A percentile compares a stretch with the other conserved stretches of the same genome.
These are phyloP conservation scores for Falco naumanni DNA, from an alignment of 2,797 vertebrate species.

Conservation along the genomic window DNA sequence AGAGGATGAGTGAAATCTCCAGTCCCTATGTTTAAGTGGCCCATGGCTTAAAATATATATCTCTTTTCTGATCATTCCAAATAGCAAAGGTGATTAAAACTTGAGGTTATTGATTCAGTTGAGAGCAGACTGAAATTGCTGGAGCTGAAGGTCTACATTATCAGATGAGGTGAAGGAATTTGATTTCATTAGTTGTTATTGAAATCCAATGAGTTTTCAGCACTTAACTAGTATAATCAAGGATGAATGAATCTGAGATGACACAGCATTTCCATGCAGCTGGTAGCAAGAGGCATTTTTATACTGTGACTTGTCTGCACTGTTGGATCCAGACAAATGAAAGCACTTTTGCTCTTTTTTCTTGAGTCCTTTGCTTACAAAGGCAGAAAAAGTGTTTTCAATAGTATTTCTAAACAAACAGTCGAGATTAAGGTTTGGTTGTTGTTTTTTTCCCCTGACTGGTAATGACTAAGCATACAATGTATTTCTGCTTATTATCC, in stretches of 20 bases:
- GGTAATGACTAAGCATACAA: neutral
- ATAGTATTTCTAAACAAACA: neutral
- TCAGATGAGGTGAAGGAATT: neutral
- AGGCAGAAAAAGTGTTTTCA: neutral
- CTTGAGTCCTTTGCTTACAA: neutral
- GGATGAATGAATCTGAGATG: neutral
- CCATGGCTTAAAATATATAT: neutral
- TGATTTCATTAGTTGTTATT: neutral
- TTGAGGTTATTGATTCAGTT: neutral
- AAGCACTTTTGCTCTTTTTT: neutral
- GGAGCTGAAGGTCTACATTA: neutral
- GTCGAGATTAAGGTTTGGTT: neutral
- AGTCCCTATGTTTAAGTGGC: neutral
- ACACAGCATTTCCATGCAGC: neutral
- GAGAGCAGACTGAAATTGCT: neutral
- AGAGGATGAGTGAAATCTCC: neutral
- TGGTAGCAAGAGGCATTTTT: neutral
- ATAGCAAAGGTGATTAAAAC: neutral
- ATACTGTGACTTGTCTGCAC: neutral
- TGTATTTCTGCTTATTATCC: neutral
- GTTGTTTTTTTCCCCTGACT: neutral
- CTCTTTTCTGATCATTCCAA: neutral
- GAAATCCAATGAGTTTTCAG: constrained; percentile 1
- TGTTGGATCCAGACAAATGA: neutral
- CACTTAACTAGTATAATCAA: neutral